Conservation (phyloP, 2,888 invertebrate genomes). For the Quadriops clusia region DNA sequence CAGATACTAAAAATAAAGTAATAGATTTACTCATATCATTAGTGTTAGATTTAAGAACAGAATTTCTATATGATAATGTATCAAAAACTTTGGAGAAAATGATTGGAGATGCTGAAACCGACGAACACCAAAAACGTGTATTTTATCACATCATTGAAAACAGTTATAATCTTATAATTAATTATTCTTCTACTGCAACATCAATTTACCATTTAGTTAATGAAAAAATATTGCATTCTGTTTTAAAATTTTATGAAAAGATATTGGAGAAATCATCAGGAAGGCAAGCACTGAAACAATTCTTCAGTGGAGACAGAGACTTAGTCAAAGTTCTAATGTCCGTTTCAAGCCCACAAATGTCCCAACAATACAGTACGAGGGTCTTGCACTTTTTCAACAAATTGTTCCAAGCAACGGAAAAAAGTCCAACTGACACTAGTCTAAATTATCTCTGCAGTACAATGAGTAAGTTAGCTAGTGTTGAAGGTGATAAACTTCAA, state of each 20-base stretch:
- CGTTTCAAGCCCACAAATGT: constrained; percentile 62
- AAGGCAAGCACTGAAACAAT: constrained; percentile 67
- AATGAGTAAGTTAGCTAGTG: constrained; percentile 51
- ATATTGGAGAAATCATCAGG: constrained; percentile 74
- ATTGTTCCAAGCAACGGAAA: constrained; percentile 53
- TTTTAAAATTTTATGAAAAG: constrained; percentile 77
- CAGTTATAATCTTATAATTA: constrained; percentile 56
- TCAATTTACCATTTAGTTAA: constrained; percentile 36
- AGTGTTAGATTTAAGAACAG: constrained; percentile 64
- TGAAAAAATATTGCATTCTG: constrained; percentile 51
- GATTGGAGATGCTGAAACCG: constrained; percentile 50
- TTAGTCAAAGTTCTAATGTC: constrained; percentile 71
- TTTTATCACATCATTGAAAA: constrained; percentile 53
- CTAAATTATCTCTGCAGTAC: constrained; percentile 56
- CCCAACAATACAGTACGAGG: constrained; percentile 59
- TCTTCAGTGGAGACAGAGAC: constrained; percentile 60
- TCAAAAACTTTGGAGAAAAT: constrained; percentile 50
- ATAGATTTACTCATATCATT: constrained; percentile 63
- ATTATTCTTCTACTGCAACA: constrained; percentile 38
- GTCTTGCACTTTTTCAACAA: constrained; percentile 73
- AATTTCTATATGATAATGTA: constrained; percentile 54
- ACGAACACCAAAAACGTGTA: constrained; percentile 51
- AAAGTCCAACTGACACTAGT: constrained; percentile 47
- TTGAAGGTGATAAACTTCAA: constrained; percentile 52
- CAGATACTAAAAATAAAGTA: constrained; percentile 49